Evolutionary conservation across 1,140 invertebrate species (phyloP).

Genomic region (Zaprionus vittiger): DNA sequence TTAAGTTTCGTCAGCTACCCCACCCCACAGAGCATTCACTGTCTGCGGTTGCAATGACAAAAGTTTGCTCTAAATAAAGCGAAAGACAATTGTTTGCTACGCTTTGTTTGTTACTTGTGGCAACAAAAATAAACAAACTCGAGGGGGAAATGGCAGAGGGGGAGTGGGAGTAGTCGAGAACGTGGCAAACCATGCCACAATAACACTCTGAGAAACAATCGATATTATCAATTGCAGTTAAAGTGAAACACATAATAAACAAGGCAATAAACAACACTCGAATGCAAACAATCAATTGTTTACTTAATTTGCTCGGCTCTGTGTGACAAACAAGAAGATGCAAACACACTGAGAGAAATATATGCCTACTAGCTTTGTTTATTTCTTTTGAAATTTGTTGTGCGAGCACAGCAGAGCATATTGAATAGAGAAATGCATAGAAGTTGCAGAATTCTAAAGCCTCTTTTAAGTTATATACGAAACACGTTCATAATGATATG

Average conservation of each 20-base stretch:
- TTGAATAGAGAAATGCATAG: not conserved
- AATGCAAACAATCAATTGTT: conserved; percentile 37
- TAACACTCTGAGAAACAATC: conserved; percentile 20
- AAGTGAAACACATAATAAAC: conserved; percentile 15
- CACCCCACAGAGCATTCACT: not conserved
- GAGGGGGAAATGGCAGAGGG: not conserved
- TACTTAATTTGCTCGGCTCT: conserved; percentile 13
- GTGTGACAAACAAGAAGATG: conserved; percentile 1
- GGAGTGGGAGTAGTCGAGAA: not conserved
- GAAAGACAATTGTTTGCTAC: conserved; percentile 24
- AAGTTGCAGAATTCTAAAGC: not conserved
- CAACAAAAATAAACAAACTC: conserved; percentile 23
- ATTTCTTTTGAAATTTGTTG: not conserved
- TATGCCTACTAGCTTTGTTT: not conserved
- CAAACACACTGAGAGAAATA: conserved; percentile 22
- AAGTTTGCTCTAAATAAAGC: conserved; percentile 37
- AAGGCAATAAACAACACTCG: conserved; percentile 7
- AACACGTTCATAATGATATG: too few species aligned
- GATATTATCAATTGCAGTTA: conserved; percentile 43
- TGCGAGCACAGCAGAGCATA: not conserved
- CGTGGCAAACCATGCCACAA: conserved; percentile 5
- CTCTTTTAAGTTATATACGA: not conserved
- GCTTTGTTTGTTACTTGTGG: conserved; percentile 28
- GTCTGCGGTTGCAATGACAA: conserved; percentile 15
- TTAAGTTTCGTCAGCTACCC: conserved; percentile 13